phyloP scores from a whole-genome alignment of 2,888 invertebrate genomes.

The Phlogophora meticulosa region DNA sequence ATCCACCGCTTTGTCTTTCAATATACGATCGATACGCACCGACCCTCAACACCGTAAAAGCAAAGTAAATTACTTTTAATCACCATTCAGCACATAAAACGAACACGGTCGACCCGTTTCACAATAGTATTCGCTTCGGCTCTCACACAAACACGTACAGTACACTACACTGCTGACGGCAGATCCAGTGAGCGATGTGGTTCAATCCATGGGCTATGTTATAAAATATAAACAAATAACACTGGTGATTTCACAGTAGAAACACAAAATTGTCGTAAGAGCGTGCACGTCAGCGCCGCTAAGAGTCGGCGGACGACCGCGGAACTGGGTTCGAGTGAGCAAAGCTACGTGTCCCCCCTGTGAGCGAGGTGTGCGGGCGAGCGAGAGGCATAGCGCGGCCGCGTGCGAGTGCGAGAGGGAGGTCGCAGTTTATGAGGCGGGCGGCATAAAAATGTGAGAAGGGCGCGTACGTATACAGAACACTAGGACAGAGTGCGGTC shows the following conservation, averaged over 20 bases:
- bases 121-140: slow-evolving; percentile 78
- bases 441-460: slow-evolving; percentile 84
- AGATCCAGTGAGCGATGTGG: slow-evolving; percentile 79
- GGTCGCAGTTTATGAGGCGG: slow-evolving; percentile 73
- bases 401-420: slow-evolving; percentile 68
- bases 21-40: slow-evolving; percentile 87
- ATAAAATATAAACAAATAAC: slow-evolving; percentile 89
- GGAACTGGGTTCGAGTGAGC: slow-evolving; percentile 82
- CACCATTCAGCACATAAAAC: slow-evolving; percentile 89
- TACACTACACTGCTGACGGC: slow-evolving; percentile 79
- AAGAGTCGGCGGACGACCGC: slow-evolving; percentile 88
- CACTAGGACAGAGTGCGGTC: slow-evolving; percentile 68
- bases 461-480: slow-evolving; percentile 75
- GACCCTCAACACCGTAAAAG: slow-evolving; percentile 87
- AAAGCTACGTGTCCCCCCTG: slow-evolving; percentile 86
- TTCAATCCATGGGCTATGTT: slow-evolving; percentile 81
- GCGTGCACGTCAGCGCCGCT: slow-evolving; percentile 89
- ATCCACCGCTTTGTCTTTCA: slow-evolving; percentile 87
- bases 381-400: slow-evolving; percentile 68
- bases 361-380: slow-evolving; percentile 76
- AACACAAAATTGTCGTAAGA: slow-evolving; percentile 80
- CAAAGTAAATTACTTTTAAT: slow-evolving; percentile 89
- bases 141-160: slow-evolving; percentile 82
- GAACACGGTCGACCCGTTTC: slow-evolving; percentile 85
- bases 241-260: slow-evolving; percentile 85